Conservation (phyloP, 2,888 invertebrate species). For the Eupithecia centaureata region DNA sequence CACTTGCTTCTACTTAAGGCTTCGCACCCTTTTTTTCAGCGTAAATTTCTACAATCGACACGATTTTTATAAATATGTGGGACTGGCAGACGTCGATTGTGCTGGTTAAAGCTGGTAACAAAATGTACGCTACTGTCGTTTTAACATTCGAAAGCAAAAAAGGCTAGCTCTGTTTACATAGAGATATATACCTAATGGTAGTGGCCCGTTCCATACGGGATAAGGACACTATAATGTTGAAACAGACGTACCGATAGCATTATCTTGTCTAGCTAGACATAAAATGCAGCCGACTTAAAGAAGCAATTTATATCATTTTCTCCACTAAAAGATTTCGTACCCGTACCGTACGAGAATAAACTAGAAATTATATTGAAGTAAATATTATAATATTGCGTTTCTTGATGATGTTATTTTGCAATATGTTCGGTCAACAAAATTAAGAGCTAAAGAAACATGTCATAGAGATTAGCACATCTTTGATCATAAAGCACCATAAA, state of each 20-base stretch:
- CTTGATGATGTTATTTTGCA: background rate
- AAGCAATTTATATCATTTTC: background rate
- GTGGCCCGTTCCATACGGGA: background rate
- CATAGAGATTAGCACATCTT: slow-evolving; percentile 6
- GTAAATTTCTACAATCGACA: background rate
- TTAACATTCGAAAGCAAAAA: background rate
- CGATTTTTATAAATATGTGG: background rate
- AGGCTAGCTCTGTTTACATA: background rate
- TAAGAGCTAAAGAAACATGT: background rate
- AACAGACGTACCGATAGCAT: background rate
- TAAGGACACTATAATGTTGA: background rate
- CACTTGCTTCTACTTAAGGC: background rate
- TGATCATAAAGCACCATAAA: slow-evolving; percentile 17
- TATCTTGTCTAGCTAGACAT: slow-evolving; percentile 2
- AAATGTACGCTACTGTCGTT: background rate
- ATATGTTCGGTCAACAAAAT: background rate
- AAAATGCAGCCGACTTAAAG: background rate
- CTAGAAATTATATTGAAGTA: background rate
- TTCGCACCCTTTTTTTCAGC: background rate
- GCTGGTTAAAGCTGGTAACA: background rate
- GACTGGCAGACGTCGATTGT: background rate
- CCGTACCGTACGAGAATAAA: too few relatives aligned
- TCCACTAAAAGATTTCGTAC: background rate
- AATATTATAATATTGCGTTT: background rate
- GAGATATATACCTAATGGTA: background rate